Percentiles rank a stretch among this genome's conserved stretches.
These are phyloP conservation scores for Sitophilus oryzae DNA, from an alignment of 1,140 invertebrate species.

Conservation along the genomic window DNA sequence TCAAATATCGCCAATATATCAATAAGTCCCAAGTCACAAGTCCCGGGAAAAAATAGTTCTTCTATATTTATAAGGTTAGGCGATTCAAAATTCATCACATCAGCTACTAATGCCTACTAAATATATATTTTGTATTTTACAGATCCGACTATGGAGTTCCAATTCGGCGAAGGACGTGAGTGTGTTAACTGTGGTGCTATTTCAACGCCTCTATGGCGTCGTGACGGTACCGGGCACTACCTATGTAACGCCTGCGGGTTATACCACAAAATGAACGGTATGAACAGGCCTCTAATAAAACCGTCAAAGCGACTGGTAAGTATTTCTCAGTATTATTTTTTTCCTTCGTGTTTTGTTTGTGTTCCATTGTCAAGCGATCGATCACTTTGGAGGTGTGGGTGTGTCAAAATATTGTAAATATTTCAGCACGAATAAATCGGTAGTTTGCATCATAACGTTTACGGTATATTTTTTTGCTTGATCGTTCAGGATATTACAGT, in stretches of 20 bases:
- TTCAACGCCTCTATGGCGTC: constrained; percentile 90
- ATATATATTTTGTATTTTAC: constrained; percentile 25
- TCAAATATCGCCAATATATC: no score
- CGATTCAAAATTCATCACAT: no score
- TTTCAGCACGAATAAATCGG: no score
- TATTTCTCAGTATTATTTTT: constrained; percentile 3
- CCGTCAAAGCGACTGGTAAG: constrained; percentile 85
- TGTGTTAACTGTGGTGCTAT: constrained; percentile 97
- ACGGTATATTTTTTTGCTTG: no score
- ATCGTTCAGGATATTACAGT: no score
- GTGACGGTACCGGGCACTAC: constrained; percentile 95
- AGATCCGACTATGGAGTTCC: constrained; percentile 75
- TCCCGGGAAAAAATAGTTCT: no score
- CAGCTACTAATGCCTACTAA: not conserved
- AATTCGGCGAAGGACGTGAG: constrained; percentile 82
- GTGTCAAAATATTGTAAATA: no score
- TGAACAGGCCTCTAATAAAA: constrained; percentile 84
- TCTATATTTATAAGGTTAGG: no score
- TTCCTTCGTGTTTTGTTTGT: not conserved
- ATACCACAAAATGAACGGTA: constrained; percentile 94
- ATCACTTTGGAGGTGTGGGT: no score
- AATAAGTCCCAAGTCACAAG: no score
- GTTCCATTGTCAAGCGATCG: no score
- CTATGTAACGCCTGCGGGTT: constrained; percentile 96
- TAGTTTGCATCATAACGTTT: no score